Evolutionary conservation across 2,113 vertebrate species (phyloP).

Genomic region (Tursiops truncatus): DNA sequence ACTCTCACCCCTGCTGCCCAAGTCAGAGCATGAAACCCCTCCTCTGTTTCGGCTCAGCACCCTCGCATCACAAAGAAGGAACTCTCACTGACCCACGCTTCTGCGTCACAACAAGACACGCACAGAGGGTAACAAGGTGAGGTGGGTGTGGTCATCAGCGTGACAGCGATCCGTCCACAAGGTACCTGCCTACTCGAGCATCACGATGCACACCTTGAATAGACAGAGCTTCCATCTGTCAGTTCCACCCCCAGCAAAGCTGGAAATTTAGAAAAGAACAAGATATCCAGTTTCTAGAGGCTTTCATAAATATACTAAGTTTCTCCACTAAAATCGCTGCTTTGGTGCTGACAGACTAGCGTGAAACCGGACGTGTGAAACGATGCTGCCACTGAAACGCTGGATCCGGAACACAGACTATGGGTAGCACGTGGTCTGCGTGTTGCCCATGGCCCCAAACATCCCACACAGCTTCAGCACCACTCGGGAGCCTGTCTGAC

Average conservation of each 20-base stretch:
- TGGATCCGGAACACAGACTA: accelerated
- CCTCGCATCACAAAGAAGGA: not conserved
- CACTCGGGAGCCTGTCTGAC: accelerated
- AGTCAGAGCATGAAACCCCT: not conserved
- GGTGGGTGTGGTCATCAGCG: accelerated
- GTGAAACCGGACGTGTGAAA: not conserved
- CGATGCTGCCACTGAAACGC: not conserved
- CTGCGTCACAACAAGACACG: not conserved
- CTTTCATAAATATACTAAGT: not conserved
- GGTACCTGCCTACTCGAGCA: accelerated
- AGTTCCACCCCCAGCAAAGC: not conserved
- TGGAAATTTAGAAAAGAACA: not conserved
- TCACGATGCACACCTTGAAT: not conserved
- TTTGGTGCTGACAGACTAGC: not conserved
- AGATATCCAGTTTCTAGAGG: not conserved
- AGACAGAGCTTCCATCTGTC: accelerated
- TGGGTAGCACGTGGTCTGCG: too few species aligned
- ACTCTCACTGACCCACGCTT: not conserved
- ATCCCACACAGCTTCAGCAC: not conserved
- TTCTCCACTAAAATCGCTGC: not conserved
- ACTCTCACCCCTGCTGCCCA: too few species aligned
- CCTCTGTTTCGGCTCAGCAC: not conserved
- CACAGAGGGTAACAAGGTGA: accelerated
- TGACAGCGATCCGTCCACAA: accelerated
- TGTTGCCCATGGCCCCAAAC: not conserved